phyloP scores from a whole-genome alignment of 2,888 invertebrate genomes.

The Teleiodes luculella region DNA sequence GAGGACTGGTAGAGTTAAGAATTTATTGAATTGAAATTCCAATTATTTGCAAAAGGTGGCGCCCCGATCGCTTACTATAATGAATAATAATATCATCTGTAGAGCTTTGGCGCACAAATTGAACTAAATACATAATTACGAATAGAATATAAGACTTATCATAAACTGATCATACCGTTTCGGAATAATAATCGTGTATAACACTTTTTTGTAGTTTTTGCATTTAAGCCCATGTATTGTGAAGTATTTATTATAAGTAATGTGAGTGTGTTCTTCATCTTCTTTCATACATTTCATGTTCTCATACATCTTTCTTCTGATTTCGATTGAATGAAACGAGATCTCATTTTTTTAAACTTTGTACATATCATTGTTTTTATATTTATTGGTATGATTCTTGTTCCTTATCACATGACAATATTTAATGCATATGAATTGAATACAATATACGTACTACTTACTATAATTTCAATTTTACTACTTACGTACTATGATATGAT shows the following conservation, averaged over 20 bases:
- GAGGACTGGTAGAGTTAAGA: too few species aligned
- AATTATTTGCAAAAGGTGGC: slow-evolving; percentile 31
- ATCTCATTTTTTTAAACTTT: neutral
- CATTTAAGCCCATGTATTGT: slow-evolving; percentile 75
- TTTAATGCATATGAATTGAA: slow-evolving; percentile 14
- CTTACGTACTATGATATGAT: neutral
- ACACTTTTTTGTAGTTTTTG: slow-evolving; percentile 73
- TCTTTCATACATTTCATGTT: slow-evolving; percentile 33
- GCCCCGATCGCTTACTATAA: slow-evolving; percentile 42
- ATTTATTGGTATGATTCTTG: slow-evolving; percentile 42
- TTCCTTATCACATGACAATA: slow-evolving; percentile 67
- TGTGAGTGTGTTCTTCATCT: slow-evolving; percentile 67
- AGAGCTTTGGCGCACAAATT: slow-evolving; percentile 74
- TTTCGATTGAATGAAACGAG: slow-evolving; percentile 7
- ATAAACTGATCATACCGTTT: slow-evolving; percentile 65
- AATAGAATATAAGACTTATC: slow-evolving; percentile 62
- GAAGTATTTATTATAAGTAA: slow-evolving; percentile 55
- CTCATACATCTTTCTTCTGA: neutral
- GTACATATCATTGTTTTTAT: slow-evolving; percentile 15
- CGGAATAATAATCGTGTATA: slow-evolving; percentile 70
- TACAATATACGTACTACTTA: neutral
- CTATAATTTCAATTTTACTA: neutral
- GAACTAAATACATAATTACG: slow-evolving; percentile 40
- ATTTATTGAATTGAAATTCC: neutral
- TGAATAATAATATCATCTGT: slow-evolving; percentile 51